phyloP scores from a whole-genome alignment of 2,888 invertebrate genomes.

The Matsumyia berberina region DNA sequence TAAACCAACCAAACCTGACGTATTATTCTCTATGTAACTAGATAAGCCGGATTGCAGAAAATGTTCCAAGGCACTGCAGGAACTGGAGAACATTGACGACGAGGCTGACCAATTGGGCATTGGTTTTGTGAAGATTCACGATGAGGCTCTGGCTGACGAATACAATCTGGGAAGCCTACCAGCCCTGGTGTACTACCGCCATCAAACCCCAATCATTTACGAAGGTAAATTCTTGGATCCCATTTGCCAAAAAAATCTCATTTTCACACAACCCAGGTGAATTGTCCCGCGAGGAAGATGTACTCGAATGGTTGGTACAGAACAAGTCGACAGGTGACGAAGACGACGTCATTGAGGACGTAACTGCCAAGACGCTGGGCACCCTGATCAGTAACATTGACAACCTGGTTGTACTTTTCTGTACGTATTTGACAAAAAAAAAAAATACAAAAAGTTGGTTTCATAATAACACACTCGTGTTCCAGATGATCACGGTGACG shows the following conservation, averaged over 20 bases:
- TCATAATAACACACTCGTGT: slow-evolving; percentile 37
- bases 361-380: slow-evolving; percentile 94
- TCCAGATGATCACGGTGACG: slow-evolving; percentile 95
- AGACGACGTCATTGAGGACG: slow-evolving; percentile 97
- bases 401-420: slow-evolving; percentile 95
- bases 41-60: slow-evolving; percentile 97
- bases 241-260: slow-evolving; percentile 47
- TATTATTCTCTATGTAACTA: slow-evolving; percentile 81
- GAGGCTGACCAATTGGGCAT: slow-evolving; percentile 97
- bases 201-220: slow-evolving; percentile 97
- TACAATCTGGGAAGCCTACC: slow-evolving; percentile 95
- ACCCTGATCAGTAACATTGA: slow-evolving; percentile 95
- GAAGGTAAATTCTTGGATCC: slow-evolving; percentile 88
- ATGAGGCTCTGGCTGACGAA: slow-evolving; percentile 95
- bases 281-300: slow-evolving; percentile 95
- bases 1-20: slow-evolving; percentile 59
- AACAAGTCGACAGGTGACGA: slow-evolving; percentile 97
- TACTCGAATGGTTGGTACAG: slow-evolving; percentile 95
- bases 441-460: not conserved
- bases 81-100: slow-evolving; percentile 97
- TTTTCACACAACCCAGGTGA: slow-evolving; percentile 87
- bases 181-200: slow-evolving; percentile 95
- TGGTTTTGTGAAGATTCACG: slow-evolving; percentile 97
- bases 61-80: slow-evolving; percentile 94
- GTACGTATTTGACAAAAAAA: slow-evolving; percentile 86